Base-by-base conservation (phyloP, 2,888 invertebrate genomes). In the Trachelus troglodyta region DNA sequence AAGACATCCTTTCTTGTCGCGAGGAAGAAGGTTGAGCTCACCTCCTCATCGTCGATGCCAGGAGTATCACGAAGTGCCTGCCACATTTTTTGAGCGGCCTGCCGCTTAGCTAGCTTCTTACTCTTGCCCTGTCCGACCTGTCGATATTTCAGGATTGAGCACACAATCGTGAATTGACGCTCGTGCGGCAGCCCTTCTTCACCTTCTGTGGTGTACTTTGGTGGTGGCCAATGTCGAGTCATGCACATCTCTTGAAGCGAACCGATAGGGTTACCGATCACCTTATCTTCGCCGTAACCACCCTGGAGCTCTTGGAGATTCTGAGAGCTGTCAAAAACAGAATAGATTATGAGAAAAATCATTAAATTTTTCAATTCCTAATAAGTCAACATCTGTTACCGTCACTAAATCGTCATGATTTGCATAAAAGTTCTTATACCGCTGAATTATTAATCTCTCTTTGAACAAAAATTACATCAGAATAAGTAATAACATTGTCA, bases 41-140 rank as follows among this genome's bases (percentile, higher is more conserved):
- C 96, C 92, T 95, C 95, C 79, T 95, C 95, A 80, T 95, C 94
- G 81, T 95, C 97, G 88, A 96, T 95, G 85, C 95, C 96, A 0
- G 96, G 96, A 87, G 95, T 93, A 83, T 97, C 96, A 88, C 97
- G 96, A 80, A 98, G 92, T 69, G 95, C 94, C 84, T 96, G 95
- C 96, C 96, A 96, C 98, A 99, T 98, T 91, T 97, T 96, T 90
- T 97, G 96, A 3, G 99, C 99, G 0, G 99, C 98, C 90, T 97
- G 95, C n/a, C 98, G 94, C 92, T 99, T 99, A 4, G 99, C 98
- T 76, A 98, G 93, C 92, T 99, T 99, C 93, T 99, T 99, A 76
- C 98, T 98, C 89, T 98, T 98, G 30, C 98, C 98, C 69, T 95
- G 95, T 75, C 97, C 97, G 69, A 95, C 93, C 92, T 98, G 98